Evolutionary conservation across 2,888 invertebrate genomes (phyloP).

Genomic region (Rhodophaea formosa): DNA sequence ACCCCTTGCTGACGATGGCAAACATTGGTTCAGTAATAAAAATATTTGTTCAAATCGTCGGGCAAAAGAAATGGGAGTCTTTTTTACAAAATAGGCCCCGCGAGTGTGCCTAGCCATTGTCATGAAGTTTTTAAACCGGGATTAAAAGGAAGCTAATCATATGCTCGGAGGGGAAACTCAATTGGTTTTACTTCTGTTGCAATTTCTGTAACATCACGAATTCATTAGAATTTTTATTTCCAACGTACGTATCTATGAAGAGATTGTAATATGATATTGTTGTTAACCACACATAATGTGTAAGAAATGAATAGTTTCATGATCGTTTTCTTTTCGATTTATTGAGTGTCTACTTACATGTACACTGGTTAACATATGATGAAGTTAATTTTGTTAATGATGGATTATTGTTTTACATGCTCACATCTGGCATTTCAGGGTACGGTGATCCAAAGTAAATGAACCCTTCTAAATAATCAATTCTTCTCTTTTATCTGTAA

Average conservation of each 20-base stretch:
- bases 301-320: not conserved
- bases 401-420: no score
- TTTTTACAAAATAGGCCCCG: conserved; percentile 57
- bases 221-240: conserved; percentile 15
- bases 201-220: conserved; percentile 30
- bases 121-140: conserved; percentile 69
- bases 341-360: no score
- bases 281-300: not conserved
- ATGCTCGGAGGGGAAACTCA: conserved; percentile 47
- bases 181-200: conserved; percentile 35
- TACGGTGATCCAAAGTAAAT: no score
- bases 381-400: not conserved
- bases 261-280: not conserved
- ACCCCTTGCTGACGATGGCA: conserved; percentile 71
- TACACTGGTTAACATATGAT: no score
- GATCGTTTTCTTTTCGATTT: not conserved
- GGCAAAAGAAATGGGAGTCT: conserved; percentile 57
- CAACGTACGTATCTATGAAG: not conserved
- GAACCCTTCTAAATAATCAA: no score
- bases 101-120: conserved; percentile 64
- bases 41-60: conserved; percentile 74
- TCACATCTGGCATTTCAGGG: no score
- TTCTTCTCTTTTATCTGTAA: no score
- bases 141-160: conserved; percentile 74
- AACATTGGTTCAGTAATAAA: conserved; percentile 79